phyloP scores from a whole-genome alignment of 2,888 invertebrate genomes.

The Andrena dorsata region DNA sequence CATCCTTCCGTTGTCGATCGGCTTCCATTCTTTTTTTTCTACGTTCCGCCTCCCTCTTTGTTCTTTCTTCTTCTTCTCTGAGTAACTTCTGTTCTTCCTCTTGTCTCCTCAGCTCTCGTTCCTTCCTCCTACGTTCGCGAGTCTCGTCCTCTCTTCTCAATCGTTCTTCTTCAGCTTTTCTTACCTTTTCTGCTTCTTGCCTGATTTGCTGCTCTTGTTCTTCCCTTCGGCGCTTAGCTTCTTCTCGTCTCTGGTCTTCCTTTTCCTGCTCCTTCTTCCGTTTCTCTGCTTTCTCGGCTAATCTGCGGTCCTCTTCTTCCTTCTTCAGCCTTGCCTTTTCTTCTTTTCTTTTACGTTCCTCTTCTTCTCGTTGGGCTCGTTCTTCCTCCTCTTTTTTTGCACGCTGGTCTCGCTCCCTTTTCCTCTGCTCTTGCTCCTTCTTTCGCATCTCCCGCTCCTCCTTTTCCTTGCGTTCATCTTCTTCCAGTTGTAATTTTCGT shows the following conservation, averaged over 20 bases:
- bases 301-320: constrained; percentile 49
- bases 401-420: constrained; percentile 76
- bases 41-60: constrained; percentile 75
- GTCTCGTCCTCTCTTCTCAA: constrained; percentile 74
- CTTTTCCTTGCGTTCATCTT: constrained; percentile 39
- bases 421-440: constrained; percentile 41
- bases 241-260: constrained; percentile 54
- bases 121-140: constrained; percentile 45
- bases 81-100: constrained; percentile 64
- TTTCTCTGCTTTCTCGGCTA: constrained; percentile 63
- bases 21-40: constrained; percentile 54
- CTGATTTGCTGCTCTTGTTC: constrained; percentile 48
- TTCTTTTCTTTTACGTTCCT: constrained; percentile 71
- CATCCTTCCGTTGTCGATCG: constrained; percentile 52
- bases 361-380: constrained; percentile 37
- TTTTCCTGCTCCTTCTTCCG: constrained; percentile 48
- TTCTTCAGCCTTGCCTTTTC: constrained; percentile 59
- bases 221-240: constrained; percentile 55
- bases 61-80: constrained; percentile 76
- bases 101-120: constrained; percentile 44
- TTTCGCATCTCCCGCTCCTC: constrained; percentile 60
- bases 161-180: constrained; percentile 45
- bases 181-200: constrained; percentile 64
- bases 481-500: constrained; percentile 42
- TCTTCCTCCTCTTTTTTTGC: constrained; percentile 69